A percentile compares a stretch with the other conserved stretches of the same genome.
phyloP scores from a whole-genome alignment of 35 echinoderm and acorn worm genomes.

The Acanthaster planci region DNA sequence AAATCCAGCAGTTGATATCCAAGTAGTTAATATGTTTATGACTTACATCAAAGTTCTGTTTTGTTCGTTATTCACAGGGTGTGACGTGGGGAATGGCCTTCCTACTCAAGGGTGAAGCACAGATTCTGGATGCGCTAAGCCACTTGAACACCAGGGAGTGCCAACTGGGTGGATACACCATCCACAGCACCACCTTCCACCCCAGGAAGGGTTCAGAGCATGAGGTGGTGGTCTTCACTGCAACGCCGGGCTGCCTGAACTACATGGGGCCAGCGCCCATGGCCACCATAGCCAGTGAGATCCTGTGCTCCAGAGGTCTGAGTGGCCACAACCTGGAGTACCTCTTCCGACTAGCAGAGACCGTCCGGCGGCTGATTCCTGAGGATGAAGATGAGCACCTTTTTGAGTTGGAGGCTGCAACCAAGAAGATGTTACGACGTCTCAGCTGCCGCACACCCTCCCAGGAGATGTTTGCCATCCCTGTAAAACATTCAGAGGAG shows the following conservation, averaged over 20 bases:
- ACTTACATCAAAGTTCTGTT: too few species aligned
- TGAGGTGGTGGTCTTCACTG: conserved; percentile 49
- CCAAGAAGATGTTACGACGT: conserved; percentile 23
- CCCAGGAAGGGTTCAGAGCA: conserved; percentile 33
- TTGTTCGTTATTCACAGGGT: conserved; percentile 57
- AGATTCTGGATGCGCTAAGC: conserved; percentile 64
- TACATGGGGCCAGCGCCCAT: conserved; percentile 62
- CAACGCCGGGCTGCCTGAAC: conserved; percentile 57
- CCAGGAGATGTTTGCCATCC: not conserved
- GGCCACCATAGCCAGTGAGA: conserved; percentile 49
- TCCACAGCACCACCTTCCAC: conserved; percentile 34
- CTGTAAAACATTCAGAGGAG: not conserved
- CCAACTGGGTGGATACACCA: conserved; percentile 59
- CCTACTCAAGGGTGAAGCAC: conserved; percentile 66
- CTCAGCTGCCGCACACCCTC: not conserved
- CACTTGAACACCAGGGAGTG: conserved; percentile 73
- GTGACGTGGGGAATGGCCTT: conserved; percentile 79
- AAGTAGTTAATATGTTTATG: not conserved
- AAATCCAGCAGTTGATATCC: too few species aligned
- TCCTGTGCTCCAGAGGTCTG: conserved; percentile 46
- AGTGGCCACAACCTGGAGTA: conserved; percentile 75
- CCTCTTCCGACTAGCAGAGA: conserved; percentile 69
- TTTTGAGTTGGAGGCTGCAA: conserved; percentile 41
- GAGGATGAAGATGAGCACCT: conserved; percentile 72
- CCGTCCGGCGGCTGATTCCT: conserved; percentile 62